A percentile compares a stretch with the other conserved stretches of the same genome.
These are phyloP conservation scores for Papilio polytes DNA, from an alignment of 1,140 invertebrate species.

Conservation along the genomic window DNA sequence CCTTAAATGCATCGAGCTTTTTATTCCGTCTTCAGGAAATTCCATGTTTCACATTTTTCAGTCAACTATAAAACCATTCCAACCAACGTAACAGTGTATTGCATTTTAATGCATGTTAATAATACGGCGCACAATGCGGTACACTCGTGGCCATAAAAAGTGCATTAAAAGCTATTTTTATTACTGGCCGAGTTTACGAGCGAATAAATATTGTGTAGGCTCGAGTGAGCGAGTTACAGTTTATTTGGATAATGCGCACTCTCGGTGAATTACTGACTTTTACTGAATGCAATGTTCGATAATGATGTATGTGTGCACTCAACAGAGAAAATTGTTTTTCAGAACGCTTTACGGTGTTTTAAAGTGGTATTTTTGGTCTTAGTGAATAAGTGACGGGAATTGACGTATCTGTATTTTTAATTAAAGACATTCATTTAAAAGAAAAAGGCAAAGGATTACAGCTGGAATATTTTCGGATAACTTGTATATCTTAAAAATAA, in stretches of 20 bases:
- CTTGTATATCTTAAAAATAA: neutral
- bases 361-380: neutral
- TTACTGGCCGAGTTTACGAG: slow-evolving; percentile 30
- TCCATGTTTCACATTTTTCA: neutral
- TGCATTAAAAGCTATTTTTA: slow-evolving; percentile 36
- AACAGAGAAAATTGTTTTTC: slow-evolving; percentile 16
- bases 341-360: neutral
- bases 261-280: slow-evolving; percentile 19
- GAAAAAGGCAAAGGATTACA: no score
- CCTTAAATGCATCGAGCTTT: no score
- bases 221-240: slow-evolving; percentile 3
- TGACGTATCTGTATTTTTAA: no score
- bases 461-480: neutral
- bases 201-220: slow-evolving; percentile 30
- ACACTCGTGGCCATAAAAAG: slow-evolving; percentile 15
- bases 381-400: neutral
- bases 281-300: slow-evolving; percentile 7
- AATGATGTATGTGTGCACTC: neutral
- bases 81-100: neutral
- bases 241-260: slow-evolving; percentile 23
- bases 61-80: neutral
- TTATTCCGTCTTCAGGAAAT: no score
- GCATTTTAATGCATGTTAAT: slow-evolving; percentile 17
- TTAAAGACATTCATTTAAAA: no score
- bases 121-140: neutral